Percentiles rank a stretch among this genome's conserved stretches.
phyloP scores from a whole-genome alignment of 2,113 vertebrate genomes.

The Muntiacus reevesi region DNA sequence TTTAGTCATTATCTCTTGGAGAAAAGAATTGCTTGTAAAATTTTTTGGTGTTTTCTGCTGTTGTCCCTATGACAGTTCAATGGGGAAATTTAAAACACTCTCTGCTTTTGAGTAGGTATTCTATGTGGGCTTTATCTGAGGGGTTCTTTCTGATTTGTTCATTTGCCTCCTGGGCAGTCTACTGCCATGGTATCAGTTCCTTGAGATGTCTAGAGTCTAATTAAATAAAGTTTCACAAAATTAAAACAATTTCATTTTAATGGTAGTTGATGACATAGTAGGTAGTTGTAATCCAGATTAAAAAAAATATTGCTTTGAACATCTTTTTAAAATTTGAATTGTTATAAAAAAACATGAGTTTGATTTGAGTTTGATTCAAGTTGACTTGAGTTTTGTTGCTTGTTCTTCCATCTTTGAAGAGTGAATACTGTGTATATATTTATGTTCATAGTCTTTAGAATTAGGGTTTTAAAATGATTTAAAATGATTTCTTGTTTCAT shows the following conservation, averaged over 20 bases:
- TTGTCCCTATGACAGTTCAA: neutral
- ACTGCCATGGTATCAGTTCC: neutral
- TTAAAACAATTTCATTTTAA: neutral
- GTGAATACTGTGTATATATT: neutral
- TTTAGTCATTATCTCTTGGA: neutral
- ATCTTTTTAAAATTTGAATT: neutral
- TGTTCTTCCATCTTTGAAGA: neutral
- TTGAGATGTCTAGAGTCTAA: slow-evolving; percentile 1
- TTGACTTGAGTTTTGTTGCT: neutral
- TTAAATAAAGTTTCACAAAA: slow-evolving; percentile 17
- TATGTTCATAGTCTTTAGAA: neutral
- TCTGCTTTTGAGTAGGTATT: neutral
- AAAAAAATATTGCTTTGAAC: neutral
- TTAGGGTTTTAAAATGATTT: neutral
- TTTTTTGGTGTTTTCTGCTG: neutral
- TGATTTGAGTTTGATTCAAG: neutral
- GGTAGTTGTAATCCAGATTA: neutral
- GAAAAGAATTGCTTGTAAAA: neutral
- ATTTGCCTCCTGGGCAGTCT: neutral
- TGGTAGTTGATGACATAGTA: neutral
- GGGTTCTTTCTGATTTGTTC: neutral
- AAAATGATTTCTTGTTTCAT: neutral
- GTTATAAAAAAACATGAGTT: neutral
- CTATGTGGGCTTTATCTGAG: neutral
- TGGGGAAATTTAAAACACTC: neutral